A percentile compares a stretch with the other conserved stretches of the same genome.
Evolutionary conservation across 2,113 vertebrate genomes (phyloP).

Genomic region (Oreotrochilus melanogaster): DNA sequence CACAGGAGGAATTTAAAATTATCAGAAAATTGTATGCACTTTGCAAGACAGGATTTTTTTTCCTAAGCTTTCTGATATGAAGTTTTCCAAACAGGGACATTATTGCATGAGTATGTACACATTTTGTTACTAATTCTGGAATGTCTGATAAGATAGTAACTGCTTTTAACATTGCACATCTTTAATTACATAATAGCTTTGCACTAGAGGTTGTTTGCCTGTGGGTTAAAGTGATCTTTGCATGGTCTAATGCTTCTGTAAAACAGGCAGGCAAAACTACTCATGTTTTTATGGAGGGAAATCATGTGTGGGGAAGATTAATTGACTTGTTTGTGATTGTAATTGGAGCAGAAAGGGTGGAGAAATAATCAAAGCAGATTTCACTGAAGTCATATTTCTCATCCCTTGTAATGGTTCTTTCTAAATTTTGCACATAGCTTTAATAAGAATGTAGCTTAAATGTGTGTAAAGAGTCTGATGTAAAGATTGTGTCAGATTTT

Average conservation of each 20-base stretch:
- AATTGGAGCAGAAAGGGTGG: background rate
- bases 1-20: background rate
- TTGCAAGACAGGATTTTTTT: background rate
- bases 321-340: slow-evolving; percentile 14
- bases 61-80: background rate
- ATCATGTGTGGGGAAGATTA: background rate
- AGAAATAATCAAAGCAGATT: slow-evolving; percentile 7
- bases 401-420: background rate
- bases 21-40: background rate
- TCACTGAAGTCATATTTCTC: background rate
- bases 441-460: background rate
- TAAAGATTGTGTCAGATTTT: background rate
- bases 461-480: background rate
- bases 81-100: background rate
- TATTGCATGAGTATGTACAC: background rate
- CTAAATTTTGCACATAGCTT: background rate
- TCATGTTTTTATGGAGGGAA: background rate
- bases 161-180: background rate
- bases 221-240: background rate
- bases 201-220: background rate
- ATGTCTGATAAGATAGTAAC: background rate
- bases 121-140: background rate
- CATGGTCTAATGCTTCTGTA: background rate
- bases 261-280: background rate
- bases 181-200: background rate